A percentile compares a stretch with the other conserved stretches of the same genome.
These are phyloP conservation scores for Melieria crassipennis DNA, from an alignment of 2,888 invertebrate genomes.

Conservation along the genomic window DNA sequence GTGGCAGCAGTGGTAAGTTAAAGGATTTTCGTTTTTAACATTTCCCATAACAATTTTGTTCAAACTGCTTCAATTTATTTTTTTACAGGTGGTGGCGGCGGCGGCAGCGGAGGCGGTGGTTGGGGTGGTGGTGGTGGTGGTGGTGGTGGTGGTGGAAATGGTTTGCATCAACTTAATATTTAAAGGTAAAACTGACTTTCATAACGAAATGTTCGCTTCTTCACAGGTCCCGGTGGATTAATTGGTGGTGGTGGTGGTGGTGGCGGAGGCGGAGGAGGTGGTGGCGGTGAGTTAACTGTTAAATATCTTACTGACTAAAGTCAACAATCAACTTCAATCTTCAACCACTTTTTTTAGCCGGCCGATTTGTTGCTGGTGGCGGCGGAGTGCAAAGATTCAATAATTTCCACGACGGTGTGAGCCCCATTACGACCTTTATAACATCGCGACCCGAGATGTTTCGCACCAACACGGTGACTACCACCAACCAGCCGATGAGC, in stretches of 20 bases:
- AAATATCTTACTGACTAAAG: no score
- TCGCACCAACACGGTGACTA: background rate
- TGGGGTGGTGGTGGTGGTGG: slow-evolving; percentile 19
- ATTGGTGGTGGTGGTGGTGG: slow-evolving; percentile 23
- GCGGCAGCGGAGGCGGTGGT: background rate
- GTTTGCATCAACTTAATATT: no score
- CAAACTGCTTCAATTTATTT: no score
- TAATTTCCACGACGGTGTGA: no score
- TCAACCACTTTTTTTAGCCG: no score
- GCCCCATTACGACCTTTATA: no score
- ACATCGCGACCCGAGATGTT: no score
- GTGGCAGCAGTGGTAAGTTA: background rate
- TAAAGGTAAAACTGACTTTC: no score
- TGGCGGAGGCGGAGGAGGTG: slow-evolving; percentile 19
- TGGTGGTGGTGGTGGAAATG: background rate
- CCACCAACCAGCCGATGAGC: slow-evolving; percentile 8
- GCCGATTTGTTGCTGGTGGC: background rate
- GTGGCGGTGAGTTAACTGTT: background rate
- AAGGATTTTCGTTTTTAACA: no score
- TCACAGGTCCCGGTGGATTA: slow-evolving; percentile 11
- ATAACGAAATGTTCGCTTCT: background rate
- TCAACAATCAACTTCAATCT: no score
- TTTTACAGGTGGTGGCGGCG: slow-evolving; percentile 7
- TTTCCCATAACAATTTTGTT: no score
- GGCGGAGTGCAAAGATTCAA: slow-evolving; percentile 1